Percentiles rank a stretch among this genome's conserved stretches.
Evolutionary conservation across 2,888 invertebrate genomes (phyloP).

Genomic region (Trachelus iudaicus): DNA sequence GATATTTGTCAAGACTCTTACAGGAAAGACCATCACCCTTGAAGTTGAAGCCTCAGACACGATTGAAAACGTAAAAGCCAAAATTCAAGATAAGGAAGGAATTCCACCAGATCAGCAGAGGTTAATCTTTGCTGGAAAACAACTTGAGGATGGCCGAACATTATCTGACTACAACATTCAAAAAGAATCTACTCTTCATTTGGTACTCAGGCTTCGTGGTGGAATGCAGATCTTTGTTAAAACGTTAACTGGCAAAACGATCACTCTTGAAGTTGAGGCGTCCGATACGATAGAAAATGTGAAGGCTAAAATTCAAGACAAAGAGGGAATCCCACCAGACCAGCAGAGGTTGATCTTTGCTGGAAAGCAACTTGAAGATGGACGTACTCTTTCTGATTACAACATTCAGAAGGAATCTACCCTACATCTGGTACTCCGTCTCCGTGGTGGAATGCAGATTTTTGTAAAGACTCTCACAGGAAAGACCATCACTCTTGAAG

Average conservation of each 20-base stretch:
- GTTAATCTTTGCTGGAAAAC: slow-evolving; percentile 34
- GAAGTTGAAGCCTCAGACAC: slow-evolving; percentile 35
- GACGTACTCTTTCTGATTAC: slow-evolving; percentile 28
- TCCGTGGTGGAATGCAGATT: no score
- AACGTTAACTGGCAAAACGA: slow-evolving; percentile 26
- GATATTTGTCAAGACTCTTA: slow-evolving; percentile 31
- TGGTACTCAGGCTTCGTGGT: slow-evolving; percentile 31
- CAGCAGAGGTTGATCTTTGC: slow-evolving; percentile 20
- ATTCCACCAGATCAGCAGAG: slow-evolving; percentile 36
- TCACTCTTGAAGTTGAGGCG: slow-evolving; percentile 26
- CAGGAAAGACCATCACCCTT: slow-evolving; percentile 31
- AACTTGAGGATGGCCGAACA: slow-evolving; percentile 34
- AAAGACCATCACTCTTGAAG: slow-evolving; percentile 6
- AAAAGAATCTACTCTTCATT: slow-evolving; percentile 29
- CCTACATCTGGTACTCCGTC: no score
- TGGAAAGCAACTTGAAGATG: slow-evolving; percentile 32
- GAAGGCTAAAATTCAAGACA: slow-evolving; percentile 30
- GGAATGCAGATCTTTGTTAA: slow-evolving; percentile 30
- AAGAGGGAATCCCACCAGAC: slow-evolving; percentile 31
- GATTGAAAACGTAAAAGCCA: slow-evolving; percentile 32
- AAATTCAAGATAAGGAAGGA: slow-evolving; percentile 37
- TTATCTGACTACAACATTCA: slow-evolving; percentile 30
- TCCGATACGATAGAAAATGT: slow-evolving; percentile 27
- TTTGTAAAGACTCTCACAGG: no score
- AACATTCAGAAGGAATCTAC: slow-evolving; percentile 34